These are phyloP conservation scores for Gambusia holbrooki DNA, from an alignment of 2,113 vertebrate genomes.

Conservation along the genomic window DNA sequence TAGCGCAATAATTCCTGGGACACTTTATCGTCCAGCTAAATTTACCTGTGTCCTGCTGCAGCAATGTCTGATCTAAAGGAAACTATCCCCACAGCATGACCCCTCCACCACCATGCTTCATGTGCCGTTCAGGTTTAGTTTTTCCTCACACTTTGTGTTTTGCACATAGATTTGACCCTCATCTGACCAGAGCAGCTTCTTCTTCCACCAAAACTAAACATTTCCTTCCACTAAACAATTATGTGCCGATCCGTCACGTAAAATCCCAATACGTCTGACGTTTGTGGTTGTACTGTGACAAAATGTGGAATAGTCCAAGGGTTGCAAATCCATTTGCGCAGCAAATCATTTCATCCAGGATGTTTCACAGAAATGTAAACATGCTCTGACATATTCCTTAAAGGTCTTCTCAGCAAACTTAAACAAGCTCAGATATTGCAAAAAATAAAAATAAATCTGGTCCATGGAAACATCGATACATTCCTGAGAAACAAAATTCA, in stretches of 20 bases:
- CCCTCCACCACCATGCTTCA: background rate
- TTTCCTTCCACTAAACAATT: background rate
- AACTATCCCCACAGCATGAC: background rate
- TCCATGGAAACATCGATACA: constrained; percentile 26
- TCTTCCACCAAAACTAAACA: background rate
- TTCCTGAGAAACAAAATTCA: constrained; percentile 36
- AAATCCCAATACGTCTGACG: background rate
- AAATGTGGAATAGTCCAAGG: background rate
- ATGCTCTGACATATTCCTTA: constrained; percentile 51
- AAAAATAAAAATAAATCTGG: background rate
- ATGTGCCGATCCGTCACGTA: background rate
- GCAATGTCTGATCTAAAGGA: background rate
- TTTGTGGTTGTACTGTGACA: background rate
- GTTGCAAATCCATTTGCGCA: background rate
- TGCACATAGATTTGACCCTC: too few species aligned
- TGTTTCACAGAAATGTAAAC: constrained; percentile 17
- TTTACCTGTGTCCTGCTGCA: too few species aligned
- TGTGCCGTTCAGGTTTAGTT: background rate
- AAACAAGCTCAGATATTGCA: constrained; percentile 23
- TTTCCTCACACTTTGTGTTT: too few species aligned
- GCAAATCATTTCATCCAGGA: background rate
- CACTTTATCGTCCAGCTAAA: too few species aligned
- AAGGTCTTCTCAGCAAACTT: constrained; percentile 3
- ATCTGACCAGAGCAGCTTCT: too few species aligned
- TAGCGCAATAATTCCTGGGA: too few species aligned